Conservation (phyloP, 1,140 invertebrate species). For the Cyclargus thomasi region DNA sequence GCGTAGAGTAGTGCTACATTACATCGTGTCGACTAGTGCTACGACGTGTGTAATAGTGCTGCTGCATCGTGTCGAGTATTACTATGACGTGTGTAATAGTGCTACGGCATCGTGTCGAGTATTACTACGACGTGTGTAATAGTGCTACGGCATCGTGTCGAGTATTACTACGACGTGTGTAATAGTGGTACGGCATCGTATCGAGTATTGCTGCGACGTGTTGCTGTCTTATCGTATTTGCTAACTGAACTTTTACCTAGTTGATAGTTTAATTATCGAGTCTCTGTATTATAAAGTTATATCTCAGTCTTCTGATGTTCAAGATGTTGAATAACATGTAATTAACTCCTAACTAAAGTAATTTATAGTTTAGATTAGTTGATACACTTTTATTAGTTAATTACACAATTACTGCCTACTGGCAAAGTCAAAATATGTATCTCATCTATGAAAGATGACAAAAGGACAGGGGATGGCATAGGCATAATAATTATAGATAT, state of each 20-base stretch:
- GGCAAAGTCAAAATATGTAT: too few species aligned
- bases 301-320: not conserved
- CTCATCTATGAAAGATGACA: too few species aligned
- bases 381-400: too few species aligned
- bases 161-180: not conserved
- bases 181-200: not conserved
- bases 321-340: not conserved
- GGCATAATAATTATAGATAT: too few species aligned
- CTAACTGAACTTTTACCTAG: not conserved
- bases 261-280: not conserved
- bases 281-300: not conserved
- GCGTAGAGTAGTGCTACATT: too few species aligned
- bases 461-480: too few species aligned
- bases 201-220: not conserved
- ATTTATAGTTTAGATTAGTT: not conserved
- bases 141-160: not conserved
- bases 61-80: not conserved
- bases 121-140: not conserved
- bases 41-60: not conserved
- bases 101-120: too few species aligned
- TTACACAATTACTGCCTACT: too few species aligned
- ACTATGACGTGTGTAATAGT: not conserved
- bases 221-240: not conserved
- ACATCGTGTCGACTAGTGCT: not conserved
- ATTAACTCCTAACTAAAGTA: not conserved